A percentile compares a stretch with the other conserved stretches of the same genome.
Evolutionary conservation across 2,888 invertebrate species (phyloP).

Genomic region (Athetis lepigone): DNA sequence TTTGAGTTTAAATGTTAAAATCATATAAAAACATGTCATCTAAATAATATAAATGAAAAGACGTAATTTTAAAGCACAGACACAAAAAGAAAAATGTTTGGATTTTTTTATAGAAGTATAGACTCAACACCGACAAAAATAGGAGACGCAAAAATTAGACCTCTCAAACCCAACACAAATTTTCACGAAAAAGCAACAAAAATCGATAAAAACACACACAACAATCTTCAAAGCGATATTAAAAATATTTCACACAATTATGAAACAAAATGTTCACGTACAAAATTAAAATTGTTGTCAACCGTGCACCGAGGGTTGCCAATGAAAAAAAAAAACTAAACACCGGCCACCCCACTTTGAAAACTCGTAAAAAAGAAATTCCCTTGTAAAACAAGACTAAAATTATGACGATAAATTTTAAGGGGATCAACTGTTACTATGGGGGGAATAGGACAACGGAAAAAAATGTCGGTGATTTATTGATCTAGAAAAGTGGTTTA

Average conservation of each 20-base stretch:
- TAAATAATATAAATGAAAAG: too few relatives aligned
- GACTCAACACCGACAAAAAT: not conserved
- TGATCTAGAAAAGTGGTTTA: constrained; percentile 25
- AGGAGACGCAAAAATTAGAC: not conserved
- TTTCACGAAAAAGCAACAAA: not conserved
- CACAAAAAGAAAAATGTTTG: too few relatives aligned
- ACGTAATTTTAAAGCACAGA: too few relatives aligned
- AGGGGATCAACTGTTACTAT: constrained; percentile 66
- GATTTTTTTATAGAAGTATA: not conserved
- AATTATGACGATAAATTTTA: constrained; percentile 71
- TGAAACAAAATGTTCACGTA: constrained; percentile 42
- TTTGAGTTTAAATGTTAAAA: too few relatives aligned
- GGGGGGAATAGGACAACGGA: constrained; percentile 45
- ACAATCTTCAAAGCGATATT: constrained; percentile 52
- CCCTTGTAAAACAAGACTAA: constrained; percentile 61
- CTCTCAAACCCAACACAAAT: not conserved
- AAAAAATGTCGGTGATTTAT: constrained; percentile 35
- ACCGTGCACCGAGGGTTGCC: constrained; percentile 31
- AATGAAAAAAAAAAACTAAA: constrained; percentile 61
- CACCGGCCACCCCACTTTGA: constrained; percentile 50
- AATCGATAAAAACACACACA: constrained; percentile 10
- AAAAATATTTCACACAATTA: constrained; percentile 60
- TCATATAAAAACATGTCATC: too few relatives aligned
- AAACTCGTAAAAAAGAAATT: constrained; percentile 66
- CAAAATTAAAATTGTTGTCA: constrained; percentile 63